Evolutionary conservation across 2,888 invertebrate genomes (phyloP).

Genomic region (Ormyrus pomaceus): DNA sequence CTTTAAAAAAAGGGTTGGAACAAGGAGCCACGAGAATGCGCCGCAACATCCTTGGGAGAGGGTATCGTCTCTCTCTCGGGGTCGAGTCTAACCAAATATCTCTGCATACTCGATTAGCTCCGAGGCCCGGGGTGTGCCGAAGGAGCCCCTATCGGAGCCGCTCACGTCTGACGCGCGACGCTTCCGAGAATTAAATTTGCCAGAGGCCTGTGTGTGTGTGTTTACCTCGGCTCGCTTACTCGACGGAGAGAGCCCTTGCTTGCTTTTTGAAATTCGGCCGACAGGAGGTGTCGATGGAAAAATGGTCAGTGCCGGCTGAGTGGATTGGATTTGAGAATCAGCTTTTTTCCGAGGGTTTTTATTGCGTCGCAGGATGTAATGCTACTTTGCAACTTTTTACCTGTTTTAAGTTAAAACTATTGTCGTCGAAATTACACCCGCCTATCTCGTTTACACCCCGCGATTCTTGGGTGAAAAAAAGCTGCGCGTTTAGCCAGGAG

Average conservation of each 20-base stretch:
- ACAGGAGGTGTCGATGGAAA: neutral
- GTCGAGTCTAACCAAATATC: constrained; percentile 60
- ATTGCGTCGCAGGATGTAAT: no score
- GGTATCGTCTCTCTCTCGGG: constrained; percentile 43
- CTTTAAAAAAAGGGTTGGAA: constrained; percentile 27
- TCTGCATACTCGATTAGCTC: constrained; percentile 61
- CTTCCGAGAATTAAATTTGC: constrained; percentile 40
- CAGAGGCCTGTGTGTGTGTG: neutral
- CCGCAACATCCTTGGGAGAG: constrained; percentile 2
- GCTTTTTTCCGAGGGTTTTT: no score
- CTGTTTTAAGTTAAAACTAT: no score
- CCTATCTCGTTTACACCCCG: no score
- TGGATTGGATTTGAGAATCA: no score
- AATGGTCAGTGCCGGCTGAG: no score
- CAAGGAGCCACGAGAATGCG: constrained; percentile 14
- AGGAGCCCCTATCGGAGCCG: constrained; percentile 12
- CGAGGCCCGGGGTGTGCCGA: constrained; percentile 17
- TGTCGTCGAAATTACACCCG: no score
- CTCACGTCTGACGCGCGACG: constrained; percentile 28
- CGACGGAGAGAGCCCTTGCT: neutral
- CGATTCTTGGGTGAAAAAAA: neutral
- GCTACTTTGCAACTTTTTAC: no score
- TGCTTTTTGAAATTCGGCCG: neutral
- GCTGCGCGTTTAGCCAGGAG: neutral
- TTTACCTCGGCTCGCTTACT: no score